These are phyloP conservation scores for Xenus cinereus DNA, from an alignment of 2,113 vertebrate genomes.

Conservation along the genomic window DNA sequence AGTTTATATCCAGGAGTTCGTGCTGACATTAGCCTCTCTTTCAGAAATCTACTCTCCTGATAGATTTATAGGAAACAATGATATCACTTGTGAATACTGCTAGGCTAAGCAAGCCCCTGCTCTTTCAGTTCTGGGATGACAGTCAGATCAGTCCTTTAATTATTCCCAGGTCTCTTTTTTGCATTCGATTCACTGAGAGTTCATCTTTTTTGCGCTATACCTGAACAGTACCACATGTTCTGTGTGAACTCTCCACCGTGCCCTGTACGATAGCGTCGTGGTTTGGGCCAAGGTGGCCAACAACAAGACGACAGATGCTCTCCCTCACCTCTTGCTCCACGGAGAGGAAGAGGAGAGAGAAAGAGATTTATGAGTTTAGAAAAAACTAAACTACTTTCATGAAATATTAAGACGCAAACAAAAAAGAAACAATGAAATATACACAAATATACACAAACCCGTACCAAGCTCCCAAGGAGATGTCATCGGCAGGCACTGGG, in stretches of 20 bases:
- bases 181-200: background rate
- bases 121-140: background rate
- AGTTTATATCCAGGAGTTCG: background rate
- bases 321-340: no score
- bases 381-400: no score
- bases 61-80: slow-evolving; percentile 31
- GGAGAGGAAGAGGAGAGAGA: no score
- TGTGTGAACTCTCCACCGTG: background rate
- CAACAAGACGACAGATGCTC: no score
- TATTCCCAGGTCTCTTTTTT: background rate
- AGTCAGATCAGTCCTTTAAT: background rate
- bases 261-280: background rate
- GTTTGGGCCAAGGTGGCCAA: no score
- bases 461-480: no score
- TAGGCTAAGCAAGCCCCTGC: slow-evolving; percentile 29
- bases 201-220: background rate
- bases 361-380: no score
- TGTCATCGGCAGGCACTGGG: no score
- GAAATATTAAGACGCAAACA: no score
- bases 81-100: slow-evolving; percentile 22
- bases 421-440: no score
- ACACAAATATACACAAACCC: no score
- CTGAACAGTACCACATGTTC: background rate
- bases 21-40: background rate
- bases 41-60: background rate